Base-by-base conservation (phyloP, 2,888 invertebrate genomes). In the Piscicola geometra region DNA sequence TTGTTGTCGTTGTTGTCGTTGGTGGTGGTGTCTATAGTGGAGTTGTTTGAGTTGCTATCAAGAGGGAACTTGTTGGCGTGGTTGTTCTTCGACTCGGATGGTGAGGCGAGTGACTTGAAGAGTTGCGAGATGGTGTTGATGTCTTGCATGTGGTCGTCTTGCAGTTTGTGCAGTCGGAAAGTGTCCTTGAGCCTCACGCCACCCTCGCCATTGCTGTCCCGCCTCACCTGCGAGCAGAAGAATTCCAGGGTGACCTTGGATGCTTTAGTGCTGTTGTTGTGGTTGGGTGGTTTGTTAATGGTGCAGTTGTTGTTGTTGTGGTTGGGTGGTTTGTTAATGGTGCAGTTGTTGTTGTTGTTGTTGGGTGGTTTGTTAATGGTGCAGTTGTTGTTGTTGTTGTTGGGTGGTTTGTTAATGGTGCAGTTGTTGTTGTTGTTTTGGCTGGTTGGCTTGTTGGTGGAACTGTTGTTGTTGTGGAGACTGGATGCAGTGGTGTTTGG, bases 221-320 rank as follows among this genome's bases (percentile, higher is more conserved):
- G 30, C 21, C 25, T 64, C 25, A 30, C 60, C 60, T 73, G 56
- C 18, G 35, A n/a, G 36, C 73, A 73, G 41, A 56, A 73, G 52
- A 73, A 73, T 35, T 73, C 73, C 64, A 73, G 35, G n/a, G 60
- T 73, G 15, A 73, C 73, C 52, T 73, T 73, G 35, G 73, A 64
- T 18, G 56, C 73, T 30, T 73, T 73, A 25, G 50, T 50, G 52
- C n/a, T 25, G 41, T 56, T 56, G 3, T 56, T n/a, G n/a, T n/a
- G n/a, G n/a, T n/a, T n/a, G n/a, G n/a, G n/a, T n/a, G n/a, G n/a
- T n/a, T n/a, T n/a, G n/a, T n/a, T n/a, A n/a, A n/a, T 15, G 9
- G 50, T 47, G 21, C 9, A 47, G 21, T 9, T 15, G 9, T 47
- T 47, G 9, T 9, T 47, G 9, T 47, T 9, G 9, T 47, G 50